Base-by-base conservation (phyloP, 2,888 invertebrate species). In the Arenicola marina region DNA sequence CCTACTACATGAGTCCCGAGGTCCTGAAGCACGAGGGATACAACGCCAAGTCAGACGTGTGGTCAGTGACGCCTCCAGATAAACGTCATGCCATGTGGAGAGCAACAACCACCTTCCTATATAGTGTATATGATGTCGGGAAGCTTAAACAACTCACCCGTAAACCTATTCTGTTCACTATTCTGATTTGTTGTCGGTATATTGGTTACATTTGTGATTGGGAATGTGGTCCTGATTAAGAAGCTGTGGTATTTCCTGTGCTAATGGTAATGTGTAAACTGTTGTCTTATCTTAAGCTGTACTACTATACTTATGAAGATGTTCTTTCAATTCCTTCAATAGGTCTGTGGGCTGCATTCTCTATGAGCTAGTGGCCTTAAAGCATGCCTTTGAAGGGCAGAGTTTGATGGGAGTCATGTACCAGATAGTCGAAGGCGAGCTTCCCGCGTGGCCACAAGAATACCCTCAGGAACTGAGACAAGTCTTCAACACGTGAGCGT, bases 1-100 rank as follows among this genome's bases (percentile, higher is more conserved):
- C 84, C 4, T 83, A 82, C 68, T 84, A 82, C 69, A 84, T 84
- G 84, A 83, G 82, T 65, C 84, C 84, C 2, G 84, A 84, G 68
- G 83, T 83, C 28, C 73, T 84, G 31, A 83, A 83, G 71, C 84
- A 84, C 70, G 82, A 82, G 64, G 83, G 84, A 0, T 84, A 84
- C 73, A 83, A 83, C 60, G 81, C 83, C 15, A 83, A 83, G 68
- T 83, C 82, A 7, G 84, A 84, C 71, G 74, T 84, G n/a, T 84
- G 84, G 83, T 83, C 63, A 67, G 78, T 68, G 4, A 29, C 15
- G 7, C 15, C n/a, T n/a, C n/a, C n/a, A n/a, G n/a, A n/a, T n/a
- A n/a, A n/a, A n/a, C n/a, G n/a, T n/a, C n/a, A n/a, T n/a, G n/a
- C n/a, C n/a, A n/a, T n/a, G n/a, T n/a, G n/a, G n/a, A n/a, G n/a